Evolutionary conservation across 2,888 invertebrate genomes (phyloP), one percentile per base, ranked within the genome.

Genomic region (Pseudococcus longispinus): DNA sequence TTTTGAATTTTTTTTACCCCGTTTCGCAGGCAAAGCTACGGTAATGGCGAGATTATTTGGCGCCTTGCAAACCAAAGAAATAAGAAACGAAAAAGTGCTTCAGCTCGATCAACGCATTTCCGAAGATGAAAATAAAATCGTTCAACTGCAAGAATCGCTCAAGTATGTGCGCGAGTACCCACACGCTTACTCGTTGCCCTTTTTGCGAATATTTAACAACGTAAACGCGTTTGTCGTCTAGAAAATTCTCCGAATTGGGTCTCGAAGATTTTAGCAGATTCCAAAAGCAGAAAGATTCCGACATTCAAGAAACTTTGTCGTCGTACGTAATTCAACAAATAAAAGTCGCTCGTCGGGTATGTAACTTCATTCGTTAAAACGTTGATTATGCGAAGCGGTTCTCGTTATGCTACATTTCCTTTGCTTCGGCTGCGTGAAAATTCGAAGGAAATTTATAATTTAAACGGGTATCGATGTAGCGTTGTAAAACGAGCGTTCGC

Each of bases 31-130:
- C 88, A 95, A 94, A 90, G 92, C 93, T 0, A 93, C 95, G 0
- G 89, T 95, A n/a, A 94, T 95, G 93, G 94, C 94, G 0, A 92
- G 95, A 0, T 90, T 95, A 88, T 94, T 95, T 90, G 95, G 95
- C 65, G 93, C 94, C 87, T 94, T 95, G 0, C 95, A 95, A 89
- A 94, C 95, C 0, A 95, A 95, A 90, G 95, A 95, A 89, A 94
- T 95, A 74, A 92, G 94, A 32, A 95, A 95, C 90, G 92, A 94
- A 89, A 93, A 93, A 90, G 93, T 95, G 87, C 92, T 93, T 85
- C 92, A 92, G 85, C 91, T 95, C 85, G 95, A 95, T 90, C 92
- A 93, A 89, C 94, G 94, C 90, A 94, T 95, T 89, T 91, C 92
- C 87, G 92, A 93, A 77, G 94, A 94, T 83, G 92, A 92, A 88